These are phyloP conservation scores for Acanthurus lineatus DNA, from an alignment of 2,797 vertebrate genomes.

Conservation along the genomic window DNA sequence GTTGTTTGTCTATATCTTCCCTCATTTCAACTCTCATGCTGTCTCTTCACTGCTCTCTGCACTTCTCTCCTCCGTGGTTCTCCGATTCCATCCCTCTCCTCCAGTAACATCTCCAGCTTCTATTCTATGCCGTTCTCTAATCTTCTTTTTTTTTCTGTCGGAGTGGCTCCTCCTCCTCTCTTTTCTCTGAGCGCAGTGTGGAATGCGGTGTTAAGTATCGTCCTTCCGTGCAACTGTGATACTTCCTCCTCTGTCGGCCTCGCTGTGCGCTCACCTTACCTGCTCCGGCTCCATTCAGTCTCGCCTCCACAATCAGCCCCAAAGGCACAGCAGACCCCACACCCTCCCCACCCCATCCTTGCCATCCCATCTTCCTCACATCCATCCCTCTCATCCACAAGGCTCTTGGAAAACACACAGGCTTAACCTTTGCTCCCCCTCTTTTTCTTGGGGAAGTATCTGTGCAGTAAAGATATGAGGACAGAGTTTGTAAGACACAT, in stretches of 20 bases:
- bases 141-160: conserved; percentile 39
- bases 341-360: not conserved
- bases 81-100: conserved; percentile 36
- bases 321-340: conserved; percentile 63
- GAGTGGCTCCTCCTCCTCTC: conserved; percentile 55
- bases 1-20: not conserved
- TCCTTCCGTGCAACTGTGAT: conserved; percentile 79
- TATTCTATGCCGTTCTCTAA: conserved; percentile 29
- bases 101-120: conserved; percentile 52
- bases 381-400: conserved; percentile 54
- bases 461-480: conserved; percentile 18
- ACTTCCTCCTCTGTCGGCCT: conserved; percentile 80
- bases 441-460: conserved; percentile 39
- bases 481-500: conserved; percentile 3
- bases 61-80: conserved; percentile 59
- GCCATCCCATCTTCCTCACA: conserved; percentile 48
- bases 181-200: conserved; percentile 71
- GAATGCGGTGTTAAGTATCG: conserved; percentile 84
- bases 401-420: conserved; percentile 57
- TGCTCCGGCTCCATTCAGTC: conserved; percentile 87
- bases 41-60: conserved; percentile 51
- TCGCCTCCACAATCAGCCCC: conserved; percentile 83
- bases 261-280: conserved; percentile 83
- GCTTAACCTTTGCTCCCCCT: conserved; percentile 57
- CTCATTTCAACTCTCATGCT: conserved; percentile 33